Evolutionary conservation across 2,797 vertebrate species (phyloP).

Genomic region (Chromis chromis): DNA sequence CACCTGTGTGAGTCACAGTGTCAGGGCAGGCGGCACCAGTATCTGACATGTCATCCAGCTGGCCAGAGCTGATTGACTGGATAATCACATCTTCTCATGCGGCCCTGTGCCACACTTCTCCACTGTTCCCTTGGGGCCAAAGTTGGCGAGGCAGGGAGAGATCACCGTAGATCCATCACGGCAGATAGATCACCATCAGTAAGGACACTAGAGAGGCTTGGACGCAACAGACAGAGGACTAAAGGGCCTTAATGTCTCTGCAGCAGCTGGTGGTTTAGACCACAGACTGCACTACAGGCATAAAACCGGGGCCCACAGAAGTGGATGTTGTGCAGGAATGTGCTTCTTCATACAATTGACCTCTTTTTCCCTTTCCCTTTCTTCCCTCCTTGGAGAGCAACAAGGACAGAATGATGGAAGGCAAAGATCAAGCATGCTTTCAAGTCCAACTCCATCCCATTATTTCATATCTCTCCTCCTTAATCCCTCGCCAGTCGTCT

Average conservation of each 20-base stretch:
- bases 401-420: conserved; percentile 73
- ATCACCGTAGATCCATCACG: conserved; percentile 74
- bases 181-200: conserved; percentile 69
- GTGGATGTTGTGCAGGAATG: conserved; percentile 48
- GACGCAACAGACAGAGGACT: conserved; percentile 30
- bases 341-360: conserved; percentile 53
- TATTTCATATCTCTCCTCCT: conserved; percentile 78
- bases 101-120: conserved; percentile 57
- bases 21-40: conserved; percentile 41
- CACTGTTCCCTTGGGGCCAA: conserved; percentile 57
- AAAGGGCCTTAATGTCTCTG: conserved; percentile 38
- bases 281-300: conserved; percentile 27
- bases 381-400: conserved; percentile 66
- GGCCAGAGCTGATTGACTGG: conserved; percentile 74
- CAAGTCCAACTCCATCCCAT: conserved; percentile 76
- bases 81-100: conserved; percentile 79
- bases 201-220: conserved; percentile 37
- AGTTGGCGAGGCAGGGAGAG: conserved; percentile 67
- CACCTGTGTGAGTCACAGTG: conserved; percentile 58
- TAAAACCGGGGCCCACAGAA: conserved; percentile 16
- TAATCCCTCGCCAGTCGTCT: conserved; percentile 76
- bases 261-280: conserved; percentile 43
- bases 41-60: conserved; percentile 59
- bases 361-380: conserved; percentile 50
- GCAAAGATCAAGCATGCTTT: conserved; percentile 79